A percentile compares a stretch with the other conserved stretches of the same genome.
Conservation (phyloP, 2,113 vertebrate genomes). For the Triplophysa rosa region DNA sequence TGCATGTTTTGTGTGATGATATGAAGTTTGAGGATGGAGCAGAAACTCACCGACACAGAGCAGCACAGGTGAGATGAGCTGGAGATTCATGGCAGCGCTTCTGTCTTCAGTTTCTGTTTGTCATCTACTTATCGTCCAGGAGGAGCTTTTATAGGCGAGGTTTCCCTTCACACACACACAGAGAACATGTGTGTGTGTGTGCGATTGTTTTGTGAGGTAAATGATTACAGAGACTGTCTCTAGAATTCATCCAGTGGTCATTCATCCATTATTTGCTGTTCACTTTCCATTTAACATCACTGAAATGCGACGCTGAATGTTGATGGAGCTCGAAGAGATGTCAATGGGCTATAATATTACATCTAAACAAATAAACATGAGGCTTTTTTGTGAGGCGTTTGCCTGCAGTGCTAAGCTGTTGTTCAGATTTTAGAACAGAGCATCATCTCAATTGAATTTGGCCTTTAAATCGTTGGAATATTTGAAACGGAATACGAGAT, state of each 20-base stretch:
- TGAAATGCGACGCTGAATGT: background rate
- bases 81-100: slow-evolving; percentile 42
- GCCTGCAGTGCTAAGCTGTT: background rate
- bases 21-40: background rate
- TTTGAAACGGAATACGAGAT: slow-evolving; percentile 34
- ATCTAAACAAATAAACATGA: slow-evolving; percentile 3
- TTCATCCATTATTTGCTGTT: background rate
- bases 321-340: no score
- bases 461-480: slow-evolving; percentile 33
- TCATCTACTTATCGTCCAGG: slow-evolving; percentile 10
- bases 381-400: background rate
- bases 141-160: slow-evolving; percentile 39
- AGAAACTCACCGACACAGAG: slow-evolving; percentile 41
- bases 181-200: slow-evolving; percentile 3
- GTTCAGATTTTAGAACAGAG: background rate
- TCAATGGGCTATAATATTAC: background rate
- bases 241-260: background rate
- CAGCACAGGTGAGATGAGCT: slow-evolving; percentile 36
- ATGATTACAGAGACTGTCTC: background rate
- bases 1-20: background rate
- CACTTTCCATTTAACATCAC: slow-evolving; percentile 6
- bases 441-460: slow-evolving; percentile 21
- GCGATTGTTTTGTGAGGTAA: slow-evolving; percentile 13
- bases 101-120: slow-evolving; percentile 33
- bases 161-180: slow-evolving; percentile 18